Percentiles rank a stretch among this genome's conserved stretches.
These are phyloP conservation scores for Eretmocerus hayati DNA, from an alignment of 2,888 invertebrate genomes.

Conservation along the genomic window DNA sequence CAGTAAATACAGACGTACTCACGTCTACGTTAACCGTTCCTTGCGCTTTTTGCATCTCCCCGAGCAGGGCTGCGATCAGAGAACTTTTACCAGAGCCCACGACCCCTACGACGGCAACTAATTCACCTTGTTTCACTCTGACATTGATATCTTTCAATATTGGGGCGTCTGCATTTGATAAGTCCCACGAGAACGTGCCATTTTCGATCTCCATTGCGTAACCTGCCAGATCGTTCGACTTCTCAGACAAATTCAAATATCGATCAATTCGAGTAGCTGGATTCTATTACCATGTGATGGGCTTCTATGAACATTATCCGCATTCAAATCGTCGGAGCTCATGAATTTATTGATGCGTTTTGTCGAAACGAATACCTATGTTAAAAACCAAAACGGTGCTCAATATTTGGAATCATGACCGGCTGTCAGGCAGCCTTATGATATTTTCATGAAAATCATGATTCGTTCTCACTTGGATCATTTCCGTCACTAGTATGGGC, in stretches of 20 bases:
- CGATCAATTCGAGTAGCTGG: too few relatives aligned
- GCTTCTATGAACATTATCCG: slow-evolving; percentile 69
- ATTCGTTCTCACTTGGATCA: slow-evolving; percentile 74
- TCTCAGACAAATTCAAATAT: slow-evolving; percentile 7
- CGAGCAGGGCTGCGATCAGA: slow-evolving; percentile 75
- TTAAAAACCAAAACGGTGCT: not conserved
- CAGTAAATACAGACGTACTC: too few relatives aligned
- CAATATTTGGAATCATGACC: not conserved
- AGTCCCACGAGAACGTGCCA: slow-evolving; percentile 84
- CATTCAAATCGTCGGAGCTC: slow-evolving; percentile 84
- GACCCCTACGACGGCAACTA: slow-evolving; percentile 59
- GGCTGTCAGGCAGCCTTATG: slow-evolving; percentile 23
- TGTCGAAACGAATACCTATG: slow-evolving; percentile 78
- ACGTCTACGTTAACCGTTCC: slow-evolving; percentile 71
- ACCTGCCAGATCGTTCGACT: slow-evolving; percentile 50
- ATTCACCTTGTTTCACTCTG: slow-evolving; percentile 48
- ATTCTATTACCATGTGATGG: slow-evolving; percentile 58
- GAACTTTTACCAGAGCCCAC: slow-evolving; percentile 72
- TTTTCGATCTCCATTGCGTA: slow-evolving; percentile 76
- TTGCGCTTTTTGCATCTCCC: slow-evolving; percentile 82
- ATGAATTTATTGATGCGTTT: slow-evolving; percentile 87
- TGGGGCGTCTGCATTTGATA: slow-evolving; percentile 54
- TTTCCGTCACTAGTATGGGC: slow-evolving; percentile 89
- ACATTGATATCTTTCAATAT: slow-evolving; percentile 64
- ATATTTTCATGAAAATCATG: not conserved